These are phyloP conservation scores for Leucosticte australis DNA, from an alignment of 2,113 vertebrate genomes.

Conservation along the genomic window DNA sequence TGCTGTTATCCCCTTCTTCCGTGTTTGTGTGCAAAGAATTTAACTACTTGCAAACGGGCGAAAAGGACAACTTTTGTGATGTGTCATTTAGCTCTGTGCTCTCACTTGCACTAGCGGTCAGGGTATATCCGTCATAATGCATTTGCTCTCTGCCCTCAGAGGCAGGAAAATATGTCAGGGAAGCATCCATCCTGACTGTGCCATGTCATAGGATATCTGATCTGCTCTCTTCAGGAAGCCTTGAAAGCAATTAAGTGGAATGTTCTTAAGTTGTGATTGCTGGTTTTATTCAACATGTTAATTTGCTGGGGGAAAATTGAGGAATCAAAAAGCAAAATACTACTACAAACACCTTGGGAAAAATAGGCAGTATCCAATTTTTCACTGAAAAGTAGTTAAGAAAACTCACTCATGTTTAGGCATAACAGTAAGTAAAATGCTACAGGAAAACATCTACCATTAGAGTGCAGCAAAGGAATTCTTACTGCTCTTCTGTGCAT, in stretches of 20 bases:
- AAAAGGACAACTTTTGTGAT: not conserved
- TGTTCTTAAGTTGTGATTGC: not conserved
- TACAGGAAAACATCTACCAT: not conserved
- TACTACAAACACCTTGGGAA: not conserved
- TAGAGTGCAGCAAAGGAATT: not conserved
- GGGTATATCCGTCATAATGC: not conserved
- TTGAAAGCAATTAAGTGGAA: not conserved
- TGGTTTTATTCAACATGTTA: not conserved
- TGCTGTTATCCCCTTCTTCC: not conserved
- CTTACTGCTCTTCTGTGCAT: not conserved
- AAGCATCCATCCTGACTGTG: not conserved
- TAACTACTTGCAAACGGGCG: not conserved
- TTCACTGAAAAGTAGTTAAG: not conserved
- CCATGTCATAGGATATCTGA: not conserved
- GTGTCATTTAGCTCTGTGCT: not conserved
- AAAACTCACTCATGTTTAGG: not conserved
- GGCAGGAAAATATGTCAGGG: not conserved
- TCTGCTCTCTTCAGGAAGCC: not conserved
- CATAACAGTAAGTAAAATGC: not conserved
- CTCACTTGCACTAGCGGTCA: not conserved
- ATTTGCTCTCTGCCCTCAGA: not conserved
- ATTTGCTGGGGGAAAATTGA: not conserved
- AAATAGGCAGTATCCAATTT: not conserved
- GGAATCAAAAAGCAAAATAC: not conserved
- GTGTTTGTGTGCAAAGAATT: not conserved